Conservation (phyloP, 2,888 invertebrate species). For the Campopleginae sp. region DNA sequence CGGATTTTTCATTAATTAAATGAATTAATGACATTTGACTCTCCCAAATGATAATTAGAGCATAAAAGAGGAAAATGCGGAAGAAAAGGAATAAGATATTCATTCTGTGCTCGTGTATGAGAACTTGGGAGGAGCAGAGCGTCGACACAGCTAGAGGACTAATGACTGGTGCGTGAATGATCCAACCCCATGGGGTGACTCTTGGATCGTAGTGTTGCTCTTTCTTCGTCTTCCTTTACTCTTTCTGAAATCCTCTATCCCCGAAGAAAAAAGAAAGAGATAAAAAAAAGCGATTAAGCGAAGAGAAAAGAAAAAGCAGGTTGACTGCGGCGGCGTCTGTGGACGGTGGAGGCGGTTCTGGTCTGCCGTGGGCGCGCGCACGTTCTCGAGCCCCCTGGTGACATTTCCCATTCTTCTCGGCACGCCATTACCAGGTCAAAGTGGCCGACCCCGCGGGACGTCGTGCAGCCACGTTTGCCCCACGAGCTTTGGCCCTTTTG, state of each 20-base stretch:
- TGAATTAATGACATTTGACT: conserved; percentile 5
- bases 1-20: neutral
- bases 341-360: conserved; percentile 63
- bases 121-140: conserved; percentile 75
- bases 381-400: conserved; percentile 81
- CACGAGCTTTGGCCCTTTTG: conserved; percentile 49
- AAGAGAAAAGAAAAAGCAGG: conserved; percentile 76
- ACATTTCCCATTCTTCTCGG: conserved; percentile 84
- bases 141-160: conserved; percentile 81
- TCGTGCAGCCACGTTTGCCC: conserved; percentile 72
- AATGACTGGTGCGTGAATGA: conserved; percentile 81
- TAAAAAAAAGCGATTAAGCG: conserved; percentile 28
- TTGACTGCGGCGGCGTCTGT: conserved; percentile 72
- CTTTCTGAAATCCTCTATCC: neutral
- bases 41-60: conserved; percentile 11
- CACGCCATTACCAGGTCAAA: conserved; percentile 83
- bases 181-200: conserved; percentile 78
- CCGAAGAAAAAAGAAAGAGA: conserved; percentile 36
- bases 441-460: conserved; percentile 83
- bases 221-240: conserved; percentile 16
- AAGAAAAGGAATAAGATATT: conserved; percentile 66
- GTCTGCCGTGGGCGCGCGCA: conserved; percentile 71
- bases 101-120: conserved; percentile 69
- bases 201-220: conserved; percentile 30
- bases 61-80: conserved; percentile 22